These are phyloP conservation scores for Leptodactylus fuscus DNA, from an alignment of 2,113 vertebrate genomes.

Conservation along the genomic window DNA sequence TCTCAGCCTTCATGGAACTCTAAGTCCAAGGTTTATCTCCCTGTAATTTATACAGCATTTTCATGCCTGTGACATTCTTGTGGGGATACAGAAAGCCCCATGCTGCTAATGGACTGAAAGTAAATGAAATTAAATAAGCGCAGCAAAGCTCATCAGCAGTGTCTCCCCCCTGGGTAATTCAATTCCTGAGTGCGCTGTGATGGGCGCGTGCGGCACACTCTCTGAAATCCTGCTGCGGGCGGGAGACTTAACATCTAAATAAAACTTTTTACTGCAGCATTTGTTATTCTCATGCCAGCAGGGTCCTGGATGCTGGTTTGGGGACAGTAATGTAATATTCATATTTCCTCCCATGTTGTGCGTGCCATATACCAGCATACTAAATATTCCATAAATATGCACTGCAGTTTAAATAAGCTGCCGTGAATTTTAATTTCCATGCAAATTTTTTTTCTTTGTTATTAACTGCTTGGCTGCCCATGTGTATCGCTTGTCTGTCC, in stretches of 20 bases:
- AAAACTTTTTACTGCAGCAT: constrained; percentile 79
- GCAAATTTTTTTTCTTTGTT: constrained; percentile 33
- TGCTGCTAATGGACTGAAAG: constrained; percentile 79
- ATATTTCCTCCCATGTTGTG: constrained; percentile 64
- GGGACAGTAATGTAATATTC: constrained; percentile 79
- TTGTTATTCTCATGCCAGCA: constrained; percentile 78
- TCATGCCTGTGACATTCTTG: constrained; percentile 66
- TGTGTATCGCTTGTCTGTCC: constrained; percentile 27
- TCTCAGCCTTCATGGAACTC: constrained; percentile 10
- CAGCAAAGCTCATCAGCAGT: constrained; percentile 73
- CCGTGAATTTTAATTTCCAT: constrained; percentile 53
- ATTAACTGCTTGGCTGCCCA: constrained; percentile 50
- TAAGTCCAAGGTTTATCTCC: constrained; percentile 51
- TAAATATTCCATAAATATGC: constrained; percentile 60
- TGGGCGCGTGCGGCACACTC: constrained; percentile 75
- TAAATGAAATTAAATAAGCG: constrained; percentile 84
- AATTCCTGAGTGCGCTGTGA: constrained; percentile 73
- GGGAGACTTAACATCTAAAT: constrained; percentile 76
- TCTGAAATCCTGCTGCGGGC: constrained; percentile 76
- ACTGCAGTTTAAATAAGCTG: constrained; percentile 48
- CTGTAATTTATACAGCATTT: constrained; percentile 65
- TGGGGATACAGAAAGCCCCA: constrained; percentile 71
- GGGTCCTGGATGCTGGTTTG: constrained; percentile 73
- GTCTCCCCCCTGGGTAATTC: constrained; percentile 80
- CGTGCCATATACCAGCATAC: constrained; percentile 34